Conservation (phyloP, 1,140 invertebrate species). For the Linepithema humile region DNA sequence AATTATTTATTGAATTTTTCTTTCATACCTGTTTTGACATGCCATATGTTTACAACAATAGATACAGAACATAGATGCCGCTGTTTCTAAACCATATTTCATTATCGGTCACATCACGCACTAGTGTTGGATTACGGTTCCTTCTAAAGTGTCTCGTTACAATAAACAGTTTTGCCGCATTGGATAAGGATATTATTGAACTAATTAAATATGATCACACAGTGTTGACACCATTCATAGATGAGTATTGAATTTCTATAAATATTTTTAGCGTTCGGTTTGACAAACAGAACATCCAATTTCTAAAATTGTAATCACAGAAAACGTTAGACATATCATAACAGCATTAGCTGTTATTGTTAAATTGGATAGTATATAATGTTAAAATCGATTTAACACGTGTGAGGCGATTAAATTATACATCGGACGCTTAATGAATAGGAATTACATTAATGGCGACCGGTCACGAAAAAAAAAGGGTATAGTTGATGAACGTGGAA, state of each 20-base stretch:
- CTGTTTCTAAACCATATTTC: slow-evolving; percentile 24
- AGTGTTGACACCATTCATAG: not conserved
- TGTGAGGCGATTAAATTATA: not conserved
- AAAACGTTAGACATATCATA: not conserved
- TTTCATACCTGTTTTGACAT: not conserved
- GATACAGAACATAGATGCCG: not conserved
- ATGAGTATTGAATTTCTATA: not conserved
- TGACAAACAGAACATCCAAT: not conserved
- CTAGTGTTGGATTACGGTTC: not conserved
- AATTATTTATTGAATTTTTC: not conserved
- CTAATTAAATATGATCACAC: not conserved
- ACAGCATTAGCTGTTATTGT: too few species aligned
- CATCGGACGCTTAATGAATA: not conserved
- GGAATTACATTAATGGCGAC: not conserved
- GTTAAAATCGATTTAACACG: not conserved
- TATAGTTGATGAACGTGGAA: not conserved
- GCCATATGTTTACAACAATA: not conserved
- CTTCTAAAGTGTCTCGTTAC: not conserved
- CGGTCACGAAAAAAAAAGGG: slow-evolving; percentile 15
- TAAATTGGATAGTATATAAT: too few species aligned
- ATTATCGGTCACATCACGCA: not conserved
- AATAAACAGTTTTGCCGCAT: not conserved
- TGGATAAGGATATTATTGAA: not conserved
- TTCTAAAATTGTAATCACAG: not conserved
- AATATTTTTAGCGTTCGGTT: not conserved